Base-by-base conservation (phyloP, 2,113 vertebrate species). In the Jaculus jaculus region DNA sequence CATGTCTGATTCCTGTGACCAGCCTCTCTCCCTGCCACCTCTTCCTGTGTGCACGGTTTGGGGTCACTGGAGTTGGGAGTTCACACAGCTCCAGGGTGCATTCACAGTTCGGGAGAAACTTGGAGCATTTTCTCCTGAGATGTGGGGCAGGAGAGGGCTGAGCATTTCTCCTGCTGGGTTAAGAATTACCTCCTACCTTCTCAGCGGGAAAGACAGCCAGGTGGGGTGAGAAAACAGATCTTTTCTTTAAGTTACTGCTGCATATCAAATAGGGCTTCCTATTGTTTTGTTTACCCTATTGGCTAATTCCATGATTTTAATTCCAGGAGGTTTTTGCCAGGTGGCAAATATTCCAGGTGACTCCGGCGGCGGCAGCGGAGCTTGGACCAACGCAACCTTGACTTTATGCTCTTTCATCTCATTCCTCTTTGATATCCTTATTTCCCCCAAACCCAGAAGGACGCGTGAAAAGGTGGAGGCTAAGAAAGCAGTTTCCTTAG, bases 401-500 rank as follows among this genome's bases (percentile, higher is more conserved):
- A 73, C 68, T 96, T 85, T 72, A 89, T 92, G 85, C 65, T 77
- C 30, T 85, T 63, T 69, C 61, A 89, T 87, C 75, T 65, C 88
- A 94, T 24, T 32, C 60, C 24, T 89, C 95, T 95, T 89, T 85
- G 81, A 90, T 85, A 94, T 51, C 32, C 72, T 87, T 84, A 93
- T 91, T 96, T 96, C 84, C 20, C 20, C 91, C 85, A 93, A 85
- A n/a, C 66, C 61, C 54, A 80, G 74, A 93, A 94, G 91, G 82
- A 87, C 75, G n/a, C 68, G 39, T 82, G 94, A 73, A 83, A 81
- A 16, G 93, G 54, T 63, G 23, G 94, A 73, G 87, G 93, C 77
- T 94, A 89, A 97, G 96, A 87, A 96, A 97, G 86, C 96, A 84
- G 98, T 98, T 98, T 97, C 97, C 97, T 89, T 98, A 96, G 98